Evolutionary conservation across 2,797 vertebrate genomes (phyloP).

Genomic region (Galago senegalensis): DNA sequence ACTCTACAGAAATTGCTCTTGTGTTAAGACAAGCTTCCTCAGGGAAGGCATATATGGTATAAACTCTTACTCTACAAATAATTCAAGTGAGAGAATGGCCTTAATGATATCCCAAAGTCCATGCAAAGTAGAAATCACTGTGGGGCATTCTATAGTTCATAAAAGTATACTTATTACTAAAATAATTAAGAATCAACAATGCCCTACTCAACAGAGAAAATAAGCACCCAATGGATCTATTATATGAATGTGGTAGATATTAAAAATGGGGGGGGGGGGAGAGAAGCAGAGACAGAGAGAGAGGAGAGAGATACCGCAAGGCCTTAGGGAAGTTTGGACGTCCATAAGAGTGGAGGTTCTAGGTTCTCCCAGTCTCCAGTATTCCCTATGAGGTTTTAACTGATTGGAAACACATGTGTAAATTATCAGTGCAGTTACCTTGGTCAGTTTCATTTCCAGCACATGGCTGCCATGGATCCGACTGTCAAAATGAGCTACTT

Average conservation of each 20-base stretch:
- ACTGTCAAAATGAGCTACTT: slow-evolving; percentile 94
- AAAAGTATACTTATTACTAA: background rate
- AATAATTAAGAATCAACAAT: background rate
- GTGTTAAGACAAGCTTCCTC: background rate
- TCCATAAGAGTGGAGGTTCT: background rate
- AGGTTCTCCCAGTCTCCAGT: background rate
- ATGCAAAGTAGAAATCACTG: background rate
- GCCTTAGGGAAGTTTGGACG: background rate
- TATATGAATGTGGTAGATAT: background rate
- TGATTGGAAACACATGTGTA: background rate
- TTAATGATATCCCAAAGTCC: background rate
- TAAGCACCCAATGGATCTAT: background rate
- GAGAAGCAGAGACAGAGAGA: background rate
- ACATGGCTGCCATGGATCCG: slow-evolving; percentile 93
- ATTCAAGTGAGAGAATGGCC: background rate
- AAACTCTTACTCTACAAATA: background rate
- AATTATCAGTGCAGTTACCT: slow-evolving; percentile 88
- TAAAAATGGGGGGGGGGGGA: background rate
- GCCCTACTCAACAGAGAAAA: background rate
- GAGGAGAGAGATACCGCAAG: background rate
- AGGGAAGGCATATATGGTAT: background rate
- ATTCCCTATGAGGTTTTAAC: background rate
- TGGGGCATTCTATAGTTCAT: background rate
- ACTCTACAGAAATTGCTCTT: background rate
- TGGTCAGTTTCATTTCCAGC: slow-evolving; percentile 97